Conservation (phyloP, 2,888 invertebrate species). For the Polietes domitor region DNA sequence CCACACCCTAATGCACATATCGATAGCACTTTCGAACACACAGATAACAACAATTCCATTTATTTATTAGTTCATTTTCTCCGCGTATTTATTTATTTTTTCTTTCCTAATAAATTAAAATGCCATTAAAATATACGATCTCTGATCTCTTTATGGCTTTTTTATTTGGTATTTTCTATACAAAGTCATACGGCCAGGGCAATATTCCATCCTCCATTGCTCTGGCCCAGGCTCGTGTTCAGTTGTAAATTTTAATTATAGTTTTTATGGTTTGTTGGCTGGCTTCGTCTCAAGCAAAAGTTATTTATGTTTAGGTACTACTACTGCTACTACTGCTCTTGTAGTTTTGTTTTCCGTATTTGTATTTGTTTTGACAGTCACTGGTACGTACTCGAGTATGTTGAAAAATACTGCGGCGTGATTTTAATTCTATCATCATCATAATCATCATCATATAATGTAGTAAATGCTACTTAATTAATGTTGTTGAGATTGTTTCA, state of each 20-base stretch:
- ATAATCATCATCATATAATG: too few species aligned
- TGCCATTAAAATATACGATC: slow-evolving; percentile 25
- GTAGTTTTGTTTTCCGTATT: too few species aligned
- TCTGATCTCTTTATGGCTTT: slow-evolving; percentile 6
- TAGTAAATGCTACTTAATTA: too few species aligned
- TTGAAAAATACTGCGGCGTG: neutral
- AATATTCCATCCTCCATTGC: too few species aligned
- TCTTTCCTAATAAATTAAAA: slow-evolving; percentile 15
- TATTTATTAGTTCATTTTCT: too few species aligned
- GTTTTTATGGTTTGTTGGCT: neutral
- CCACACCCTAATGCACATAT: too few species aligned
- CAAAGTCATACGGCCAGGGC: neutral
- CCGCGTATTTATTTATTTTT: neutral
- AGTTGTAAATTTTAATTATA: neutral
- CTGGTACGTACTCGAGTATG: neutral
- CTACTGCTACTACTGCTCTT: too few species aligned
- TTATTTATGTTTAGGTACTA: neutral
- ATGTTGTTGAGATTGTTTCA: too few species aligned
- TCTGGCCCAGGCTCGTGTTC: neutral
- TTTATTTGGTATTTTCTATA: neutral
- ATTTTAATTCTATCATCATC: too few species aligned
- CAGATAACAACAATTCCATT: too few species aligned
- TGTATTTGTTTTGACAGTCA: neutral
- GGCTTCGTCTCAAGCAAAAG: neutral
- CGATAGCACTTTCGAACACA: too few species aligned